Evolutionary conservation across 2,113 vertebrate genomes (phyloP).

Genomic region (Triplophysa tibetana): DNA sequence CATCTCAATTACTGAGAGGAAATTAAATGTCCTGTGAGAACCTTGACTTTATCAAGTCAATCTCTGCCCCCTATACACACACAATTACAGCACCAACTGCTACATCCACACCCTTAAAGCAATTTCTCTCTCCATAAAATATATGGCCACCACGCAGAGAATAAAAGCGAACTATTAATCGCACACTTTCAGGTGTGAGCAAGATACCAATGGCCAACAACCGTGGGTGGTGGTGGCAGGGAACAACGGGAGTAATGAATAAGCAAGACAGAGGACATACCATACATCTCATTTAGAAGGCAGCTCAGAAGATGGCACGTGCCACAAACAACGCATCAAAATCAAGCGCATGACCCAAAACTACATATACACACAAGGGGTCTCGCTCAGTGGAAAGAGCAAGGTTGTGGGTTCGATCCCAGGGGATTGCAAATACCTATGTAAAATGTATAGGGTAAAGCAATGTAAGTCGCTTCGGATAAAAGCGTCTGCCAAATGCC

Average conservation of each 20-base stretch:
- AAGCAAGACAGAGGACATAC: constrained; percentile 15
- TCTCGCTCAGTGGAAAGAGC: too few species aligned
- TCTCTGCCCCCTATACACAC: constrained; percentile 22
- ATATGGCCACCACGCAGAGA: not conserved
- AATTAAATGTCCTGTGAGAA: constrained; percentile 51
- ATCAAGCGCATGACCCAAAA: not conserved
- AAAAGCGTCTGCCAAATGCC: too few species aligned
- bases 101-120: constrained; percentile 5
- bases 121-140: not conserved
- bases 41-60: constrained; percentile 33
- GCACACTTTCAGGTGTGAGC: constrained; percentile 9
- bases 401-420: too few species aligned
- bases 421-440: too few species aligned
- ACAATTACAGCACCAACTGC: not conserved
- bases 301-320: not conserved
- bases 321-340: not conserved
- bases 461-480: too few species aligned
- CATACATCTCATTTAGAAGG: not conserved
- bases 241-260: constrained; percentile 72
- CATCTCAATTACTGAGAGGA: constrained; percentile 51
- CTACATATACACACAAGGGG: too few species aligned
- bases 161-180: not conserved
- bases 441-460: too few species aligned
- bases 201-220: constrained; percentile 75
- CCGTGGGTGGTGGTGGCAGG: constrained; percentile 66